Percentiles rank a stretch among this genome's conserved stretches.
Conservation (phyloP, 1,140 invertebrate genomes). For the Temnothorax nylanderi region DNA sequence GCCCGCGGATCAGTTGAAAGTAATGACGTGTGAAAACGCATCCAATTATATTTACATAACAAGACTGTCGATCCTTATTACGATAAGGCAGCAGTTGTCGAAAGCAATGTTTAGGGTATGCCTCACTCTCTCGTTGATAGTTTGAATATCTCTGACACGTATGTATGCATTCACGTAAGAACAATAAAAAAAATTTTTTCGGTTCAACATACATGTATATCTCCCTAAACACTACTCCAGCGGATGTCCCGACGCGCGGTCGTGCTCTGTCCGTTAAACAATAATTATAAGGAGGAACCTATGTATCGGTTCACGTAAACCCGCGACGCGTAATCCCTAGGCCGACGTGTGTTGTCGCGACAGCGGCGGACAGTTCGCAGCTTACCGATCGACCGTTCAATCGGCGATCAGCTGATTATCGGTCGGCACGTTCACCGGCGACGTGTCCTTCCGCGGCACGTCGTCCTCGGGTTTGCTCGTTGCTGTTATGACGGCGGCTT, state of each 20-base stretch:
- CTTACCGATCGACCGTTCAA: slow-evolving; percentile 68
- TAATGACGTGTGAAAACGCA: slow-evolving; percentile 78
- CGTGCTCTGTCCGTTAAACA: slow-evolving; percentile 16
- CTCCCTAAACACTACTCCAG: slow-evolving; percentile 73
- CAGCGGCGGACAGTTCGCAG: slow-evolving; percentile 3
- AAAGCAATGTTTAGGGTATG: slow-evolving; percentile 44
- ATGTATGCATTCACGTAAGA: slow-evolving; percentile 65
- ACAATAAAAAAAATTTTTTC: slow-evolving; percentile 67
- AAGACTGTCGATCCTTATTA: slow-evolving; percentile 60
- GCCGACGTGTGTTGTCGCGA: slow-evolving; percentile 18
- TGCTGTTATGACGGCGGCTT: slow-evolving; percentile 60
- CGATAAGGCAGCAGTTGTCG: slow-evolving; percentile 33
- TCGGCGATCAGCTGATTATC: slow-evolving; percentile 84
- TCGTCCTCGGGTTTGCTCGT: slow-evolving; percentile 78
- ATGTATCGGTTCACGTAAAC: slow-evolving; percentile 3
- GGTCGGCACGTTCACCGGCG: slow-evolving; percentile 78
- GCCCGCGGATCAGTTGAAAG: slow-evolving; percentile 67
- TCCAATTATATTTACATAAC: slow-evolving; percentile 83
- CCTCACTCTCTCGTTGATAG: not conserved
- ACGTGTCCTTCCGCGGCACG: slow-evolving; percentile 81
- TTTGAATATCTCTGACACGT: slow-evolving; percentile 16
- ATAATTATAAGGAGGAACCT: slow-evolving; percentile 44
- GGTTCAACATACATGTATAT: slow-evolving; percentile 66
- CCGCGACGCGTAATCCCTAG: slow-evolving; percentile 15
- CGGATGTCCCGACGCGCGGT: slow-evolving; percentile 23